phyloP scores from a whole-genome alignment of 2,888 invertebrate species.

The Trissoscelio sp. region DNA sequence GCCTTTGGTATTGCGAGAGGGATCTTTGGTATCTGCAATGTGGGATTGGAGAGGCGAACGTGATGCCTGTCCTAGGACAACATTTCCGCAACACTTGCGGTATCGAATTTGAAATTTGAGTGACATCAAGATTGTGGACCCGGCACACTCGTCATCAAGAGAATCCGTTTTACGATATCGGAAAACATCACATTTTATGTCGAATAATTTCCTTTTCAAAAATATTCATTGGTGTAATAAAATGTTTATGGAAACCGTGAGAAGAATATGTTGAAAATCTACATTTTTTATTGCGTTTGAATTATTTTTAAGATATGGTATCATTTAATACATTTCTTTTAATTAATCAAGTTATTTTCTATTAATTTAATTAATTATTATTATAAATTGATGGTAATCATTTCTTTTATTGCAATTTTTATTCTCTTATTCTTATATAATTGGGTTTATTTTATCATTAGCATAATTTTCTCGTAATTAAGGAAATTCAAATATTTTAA shows the following conservation, averaged over 20 bases:
- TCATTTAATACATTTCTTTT: no score
- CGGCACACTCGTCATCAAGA: not conserved
- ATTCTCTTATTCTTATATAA: no score
- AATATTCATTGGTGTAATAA: not conserved
- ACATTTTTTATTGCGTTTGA: no score
- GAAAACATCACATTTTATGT: not conserved
- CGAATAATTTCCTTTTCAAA: conserved; percentile 5
- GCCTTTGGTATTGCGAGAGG: conserved; percentile 33
- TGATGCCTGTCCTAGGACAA: conserved; percentile 36
- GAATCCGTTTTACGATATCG: not conserved
- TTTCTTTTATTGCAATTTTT: no score
- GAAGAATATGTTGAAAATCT: no score
- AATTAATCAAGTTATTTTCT: no score
- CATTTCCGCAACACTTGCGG: conserved; percentile 34
- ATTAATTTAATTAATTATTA: no score
- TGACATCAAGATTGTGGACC: conserved; percentile 29
- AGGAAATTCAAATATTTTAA: no score
- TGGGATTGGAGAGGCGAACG: conserved; percentile 14
- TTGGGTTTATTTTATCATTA: no score
- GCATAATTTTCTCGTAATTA: no score
- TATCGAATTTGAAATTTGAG: conserved; percentile 46
- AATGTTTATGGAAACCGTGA: not conserved
- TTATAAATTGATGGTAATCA: no score
- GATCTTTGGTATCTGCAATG: conserved; percentile 34
- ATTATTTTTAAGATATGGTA: no score